phyloP scores from a whole-genome alignment of 2,888 invertebrate genomes.

The Drosophila mimica region DNA sequence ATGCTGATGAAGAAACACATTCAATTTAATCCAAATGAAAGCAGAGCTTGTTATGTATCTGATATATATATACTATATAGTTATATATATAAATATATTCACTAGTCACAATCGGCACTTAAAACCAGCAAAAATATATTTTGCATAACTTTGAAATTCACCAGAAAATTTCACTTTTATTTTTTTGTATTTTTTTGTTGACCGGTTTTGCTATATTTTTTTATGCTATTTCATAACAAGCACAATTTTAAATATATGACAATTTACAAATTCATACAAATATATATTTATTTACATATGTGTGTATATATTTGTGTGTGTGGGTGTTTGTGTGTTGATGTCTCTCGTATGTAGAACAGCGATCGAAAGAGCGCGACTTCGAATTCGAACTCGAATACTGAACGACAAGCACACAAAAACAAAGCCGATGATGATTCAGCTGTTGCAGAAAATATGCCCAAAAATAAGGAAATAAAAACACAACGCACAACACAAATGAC shows the following conservation, averaged over 20 bases:
- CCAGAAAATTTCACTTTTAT: slow-evolving; percentile 55
- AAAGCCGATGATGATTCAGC: slow-evolving; percentile 54
- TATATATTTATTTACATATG: slow-evolving; percentile 3
- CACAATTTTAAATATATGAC: slow-evolving; percentile 34
- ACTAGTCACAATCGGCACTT: slow-evolving; percentile 51
- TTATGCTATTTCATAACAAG: slow-evolving; percentile 48
- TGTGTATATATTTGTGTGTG: slow-evolving; percentile 6
- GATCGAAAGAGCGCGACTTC: slow-evolving; percentile 54
- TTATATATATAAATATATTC: slow-evolving; percentile 22
- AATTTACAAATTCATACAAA: slow-evolving; percentile 19
- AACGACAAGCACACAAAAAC: slow-evolving; percentile 10
- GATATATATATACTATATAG: slow-evolving; percentile 14
- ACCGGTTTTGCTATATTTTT: slow-evolving; percentile 41
- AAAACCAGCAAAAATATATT: slow-evolving; percentile 30
- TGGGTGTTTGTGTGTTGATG: slow-evolving; percentile 28
- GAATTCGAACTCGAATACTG: slow-evolving; percentile 27
- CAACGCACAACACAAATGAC: slow-evolving; percentile 25
- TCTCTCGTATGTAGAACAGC: slow-evolving; percentile 52
- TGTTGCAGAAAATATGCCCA: slow-evolving; percentile 17
- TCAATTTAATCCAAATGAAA: slow-evolving; percentile 18
- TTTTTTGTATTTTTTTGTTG: slow-evolving; percentile 27
- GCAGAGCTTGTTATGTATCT: slow-evolving; percentile 26
- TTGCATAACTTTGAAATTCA: slow-evolving; percentile 54
- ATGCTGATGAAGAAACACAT: slow-evolving; percentile 16
- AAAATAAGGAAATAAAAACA: slow-evolving; percentile 14